phyloP scores from a whole-genome alignment of 2,113 vertebrate species.

The Silurus meridionalis region DNA sequence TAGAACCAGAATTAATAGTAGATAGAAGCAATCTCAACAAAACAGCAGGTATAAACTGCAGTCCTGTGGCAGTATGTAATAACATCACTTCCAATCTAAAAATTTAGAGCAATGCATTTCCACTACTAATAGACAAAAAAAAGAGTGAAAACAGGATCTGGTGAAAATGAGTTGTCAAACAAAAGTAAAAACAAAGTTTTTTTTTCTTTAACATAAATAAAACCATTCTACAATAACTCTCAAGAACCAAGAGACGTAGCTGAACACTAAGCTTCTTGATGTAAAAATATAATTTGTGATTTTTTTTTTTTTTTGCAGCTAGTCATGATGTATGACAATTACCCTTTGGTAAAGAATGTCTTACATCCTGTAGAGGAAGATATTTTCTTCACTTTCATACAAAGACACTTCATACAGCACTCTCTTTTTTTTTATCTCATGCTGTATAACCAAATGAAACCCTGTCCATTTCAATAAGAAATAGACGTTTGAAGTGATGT shows the following conservation, averaged over 20 bases:
- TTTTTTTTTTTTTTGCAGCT: background rate
- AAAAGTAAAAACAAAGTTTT: background rate
- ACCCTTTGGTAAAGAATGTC: background rate
- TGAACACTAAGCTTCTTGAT: background rate
- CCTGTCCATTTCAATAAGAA: background rate
- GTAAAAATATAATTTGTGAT: conserved; percentile 7
- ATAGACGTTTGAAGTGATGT: background rate
- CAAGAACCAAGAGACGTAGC: background rate
- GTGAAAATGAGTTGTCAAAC: conserved; percentile 34
- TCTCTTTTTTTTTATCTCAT: background rate
- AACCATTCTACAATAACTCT: background rate
- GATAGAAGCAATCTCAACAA: conserved; percentile 47
- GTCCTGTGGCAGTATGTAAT: conserved; percentile 56
- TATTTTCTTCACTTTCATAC: background rate
- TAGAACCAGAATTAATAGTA: conserved; percentile 27
- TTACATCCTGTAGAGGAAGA: background rate
- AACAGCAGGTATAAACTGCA: conserved; percentile 60
- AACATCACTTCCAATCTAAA: conserved; percentile 56
- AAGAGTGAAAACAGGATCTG: conserved; percentile 56
- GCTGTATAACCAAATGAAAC: background rate
- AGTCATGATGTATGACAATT: background rate
- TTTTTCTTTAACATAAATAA: background rate
- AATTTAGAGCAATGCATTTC: conserved; percentile 42
- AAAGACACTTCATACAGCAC: background rate
- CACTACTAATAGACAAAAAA: conserved; percentile 60